Base-by-base conservation (phyloP, 2,888 invertebrate species). In the Microplitis deprimator region DNA sequence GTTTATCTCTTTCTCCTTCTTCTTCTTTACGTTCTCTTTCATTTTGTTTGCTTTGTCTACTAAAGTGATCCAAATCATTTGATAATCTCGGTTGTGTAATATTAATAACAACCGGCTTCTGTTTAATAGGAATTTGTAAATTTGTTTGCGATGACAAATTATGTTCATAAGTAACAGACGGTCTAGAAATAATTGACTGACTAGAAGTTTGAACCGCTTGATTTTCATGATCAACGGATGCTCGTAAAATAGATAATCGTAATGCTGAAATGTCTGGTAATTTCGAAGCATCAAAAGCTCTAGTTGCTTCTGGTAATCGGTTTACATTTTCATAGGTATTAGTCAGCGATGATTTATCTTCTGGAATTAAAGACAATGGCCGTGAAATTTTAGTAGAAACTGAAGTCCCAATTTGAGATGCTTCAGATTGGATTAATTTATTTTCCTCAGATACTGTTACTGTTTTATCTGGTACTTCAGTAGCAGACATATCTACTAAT, bases 1-100 rank as follows among this genome's bases (percentile, higher is more conserved):
- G 81, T 71, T 81, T 80, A 60, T 75, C 71, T 40, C 50, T 8
- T 50, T 50, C 50, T 13, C 10, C 10, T 13, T 50, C 10, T 5
- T 50, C 50, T 50, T 50, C 50, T 13, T 50, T 50, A 13, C 50
- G 50, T 13, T 50, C 50, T 50, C 13, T 50, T 8, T 50, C 50
- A 50, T 50, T 13, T 13, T 50, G 10, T 13, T 4, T 13, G 5
- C 50, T 50, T 50, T 50, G 50, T 2, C 50, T 50, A 40, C 50
- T 10, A 40, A 59, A 38, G 60, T 29, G 8, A 68, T 40, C 68
- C 60, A 10, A 17, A 69, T 1, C 17, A 50, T 69, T 62, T 10
- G n/a, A 17, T 7, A 7, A 62, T 16, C 5, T 17, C 5, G 62
- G 20, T 17, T 20, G 20, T 7, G 20, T 62, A n/a, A 62, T 62